Percentiles rank a stretch among this genome's conserved stretches.
Evolutionary conservation across 2,888 invertebrate genomes (phyloP).

Genomic region (Leptogaster cylindrica): DNA sequence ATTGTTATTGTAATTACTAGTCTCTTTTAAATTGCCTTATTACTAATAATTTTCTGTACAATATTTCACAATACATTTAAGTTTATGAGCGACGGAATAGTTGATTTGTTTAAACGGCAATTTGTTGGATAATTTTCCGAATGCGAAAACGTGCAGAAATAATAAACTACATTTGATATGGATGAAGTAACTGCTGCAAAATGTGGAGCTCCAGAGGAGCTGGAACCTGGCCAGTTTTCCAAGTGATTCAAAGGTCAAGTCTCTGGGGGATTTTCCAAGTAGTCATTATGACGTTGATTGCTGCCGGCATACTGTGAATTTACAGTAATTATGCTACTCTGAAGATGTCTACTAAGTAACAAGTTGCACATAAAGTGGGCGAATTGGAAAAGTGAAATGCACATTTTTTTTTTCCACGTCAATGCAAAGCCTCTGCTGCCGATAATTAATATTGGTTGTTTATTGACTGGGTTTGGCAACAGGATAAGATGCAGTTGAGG

Average conservation of each 20-base stretch:
- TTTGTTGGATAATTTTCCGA: not conserved
- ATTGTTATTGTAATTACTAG: too few relatives aligned
- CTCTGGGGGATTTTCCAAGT: slow-evolving; percentile 3
- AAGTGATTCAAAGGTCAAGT: slow-evolving; percentile 10
- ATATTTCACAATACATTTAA: too few relatives aligned
- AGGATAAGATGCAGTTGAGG: too few relatives aligned
- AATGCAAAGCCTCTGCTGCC: not conserved
- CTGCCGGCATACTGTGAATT: not conserved
- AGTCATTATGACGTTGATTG: not conserved
- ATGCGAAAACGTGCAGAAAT: not conserved
- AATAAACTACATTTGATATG: not conserved
- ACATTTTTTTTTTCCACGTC: too few relatives aligned
- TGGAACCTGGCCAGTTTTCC: not conserved
- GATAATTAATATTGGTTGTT: not conserved
- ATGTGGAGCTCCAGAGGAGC: not conserved
- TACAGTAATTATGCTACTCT: not conserved
- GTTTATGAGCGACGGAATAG: too few relatives aligned
- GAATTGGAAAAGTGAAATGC: too few relatives aligned
- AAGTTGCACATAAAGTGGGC: too few relatives aligned
- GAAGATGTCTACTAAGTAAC: too few relatives aligned
- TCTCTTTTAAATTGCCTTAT: too few relatives aligned
- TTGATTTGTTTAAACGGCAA: not conserved
- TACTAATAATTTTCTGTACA: too few relatives aligned
- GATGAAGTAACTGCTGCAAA: not conserved
- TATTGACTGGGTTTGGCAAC: too few relatives aligned